Base-by-base conservation (phyloP, 2,797 vertebrate genomes). In the Crenuchus spilurus region DNA sequence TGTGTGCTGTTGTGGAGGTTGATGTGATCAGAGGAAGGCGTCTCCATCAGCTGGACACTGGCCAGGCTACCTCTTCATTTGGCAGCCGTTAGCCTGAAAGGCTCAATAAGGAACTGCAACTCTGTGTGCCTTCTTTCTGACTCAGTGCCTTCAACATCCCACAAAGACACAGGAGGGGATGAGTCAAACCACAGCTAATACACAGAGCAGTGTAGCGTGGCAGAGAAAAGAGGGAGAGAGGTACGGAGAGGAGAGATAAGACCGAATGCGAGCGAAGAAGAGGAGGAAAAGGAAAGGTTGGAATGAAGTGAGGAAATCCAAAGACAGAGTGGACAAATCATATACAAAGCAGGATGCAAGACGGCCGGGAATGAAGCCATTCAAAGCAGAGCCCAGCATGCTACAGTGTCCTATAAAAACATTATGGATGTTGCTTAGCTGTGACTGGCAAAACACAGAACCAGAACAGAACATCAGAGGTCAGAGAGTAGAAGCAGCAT, bases 181-280 rank as follows among this genome's bases (percentile, higher is more conserved):
- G 83, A 86, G 80, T 88, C 83, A 87, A 86, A 87, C 77, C 78
- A 74, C 84, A 83, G 86, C 85, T 88, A 88, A 90, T 85, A 82
- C 84, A 80, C 72, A 67, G 46, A 16, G 55, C 41, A 22, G 51
- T 64, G 57, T 54, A 42, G 18, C 72, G 24, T 35, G 49, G 10
- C 74, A 54, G 60, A 57, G 10, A 52, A 70, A 52, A 49, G 14
- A 26, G 14, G n/a, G 13, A 33, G 11, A 24, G 41, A 42, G 48
- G 30, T 31, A 35, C 14, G 1, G 22, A 28, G 39, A 30, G 30
- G n/a, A 16, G 22, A 37, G 26, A 58, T 39, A 44, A 69, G 72
- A 55, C 26, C 37, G 35, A 68, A 58, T 35, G 37, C n/a, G 11
- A 63, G 52, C n/a, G 22, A 70, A 44, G 51, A 14, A 26, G 10